Evolutionary conservation across 2,113 vertebrate species (phyloP).

Genomic region (Eulacestoma nigropectus): DNA sequence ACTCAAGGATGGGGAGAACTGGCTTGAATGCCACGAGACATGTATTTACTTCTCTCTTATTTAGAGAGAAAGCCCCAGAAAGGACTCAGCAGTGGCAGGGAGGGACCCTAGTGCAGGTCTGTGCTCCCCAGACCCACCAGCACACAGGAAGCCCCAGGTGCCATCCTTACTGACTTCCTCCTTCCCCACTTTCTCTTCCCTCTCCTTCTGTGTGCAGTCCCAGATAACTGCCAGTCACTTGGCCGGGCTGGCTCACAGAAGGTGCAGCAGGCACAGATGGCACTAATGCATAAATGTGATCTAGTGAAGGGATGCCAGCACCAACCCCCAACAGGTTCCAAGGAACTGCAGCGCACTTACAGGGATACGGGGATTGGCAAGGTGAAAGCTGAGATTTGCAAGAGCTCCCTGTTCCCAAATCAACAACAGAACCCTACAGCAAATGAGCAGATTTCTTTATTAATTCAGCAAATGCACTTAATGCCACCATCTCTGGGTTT

Average conservation of each 20-base stretch:
- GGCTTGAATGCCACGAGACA: not conserved
- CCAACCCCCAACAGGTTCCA: conserved; percentile 87
- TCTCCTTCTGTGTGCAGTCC: conserved; percentile 54
- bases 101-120: conserved; percentile 70
- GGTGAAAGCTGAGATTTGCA: conserved; percentile 74
- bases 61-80: not conserved
- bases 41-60: not conserved
- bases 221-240: conserved; percentile 98
- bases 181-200: not conserved
- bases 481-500: conserved; percentile 2
- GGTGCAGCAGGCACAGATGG: conserved; percentile 97
- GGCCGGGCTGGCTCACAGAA: conserved; percentile 91
- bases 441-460: conserved; percentile 66
- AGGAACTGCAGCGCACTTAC: conserved; percentile 89
- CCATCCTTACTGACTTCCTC: conserved; percentile 22
- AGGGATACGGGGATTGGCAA: conserved; percentile 78
- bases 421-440: conserved; percentile 67
- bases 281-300: conserved; percentile 98
- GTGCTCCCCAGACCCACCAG: conserved; percentile 32
- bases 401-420: conserved; percentile 69
- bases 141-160: conserved; percentile 75
- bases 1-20: not conserved
- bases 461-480: conserved; percentile 43
- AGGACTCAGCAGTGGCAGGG: not conserved
- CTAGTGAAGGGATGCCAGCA: conserved; percentile 91